phyloP scores from a whole-genome alignment of 2,888 invertebrate species.

The Caenorhabditis sp. region DNA sequence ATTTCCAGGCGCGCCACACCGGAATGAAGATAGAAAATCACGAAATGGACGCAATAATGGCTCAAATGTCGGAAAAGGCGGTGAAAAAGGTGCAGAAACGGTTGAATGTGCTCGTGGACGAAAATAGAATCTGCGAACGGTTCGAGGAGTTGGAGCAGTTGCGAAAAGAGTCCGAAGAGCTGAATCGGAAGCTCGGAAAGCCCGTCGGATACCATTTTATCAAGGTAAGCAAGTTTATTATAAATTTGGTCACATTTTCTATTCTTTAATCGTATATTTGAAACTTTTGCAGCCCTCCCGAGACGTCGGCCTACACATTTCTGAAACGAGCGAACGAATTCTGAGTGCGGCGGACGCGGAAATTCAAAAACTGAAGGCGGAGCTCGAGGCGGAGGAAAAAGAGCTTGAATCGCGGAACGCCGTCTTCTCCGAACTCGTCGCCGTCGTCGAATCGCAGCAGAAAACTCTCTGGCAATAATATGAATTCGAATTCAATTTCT shows the following conservation, averaged over 20 bases:
- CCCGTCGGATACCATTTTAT: constrained; percentile 15
- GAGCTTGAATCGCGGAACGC: constrained; percentile 5
- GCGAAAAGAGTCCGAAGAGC: constrained; percentile 1
- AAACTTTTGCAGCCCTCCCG: constrained; percentile 43
- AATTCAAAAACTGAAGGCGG: constrained; percentile 13
- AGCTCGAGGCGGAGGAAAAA: constrained; percentile 1
- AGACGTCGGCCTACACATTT: constrained; percentile 27
- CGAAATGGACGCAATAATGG: constrained; percentile 13
- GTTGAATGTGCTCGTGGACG: constrained; percentile 13
- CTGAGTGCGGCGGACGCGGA: constrained; percentile 1
- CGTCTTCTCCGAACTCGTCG: constrained; percentile 10
- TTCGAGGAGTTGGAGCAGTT: constrained; percentile 36
- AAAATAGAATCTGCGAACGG: constrained; percentile 7
- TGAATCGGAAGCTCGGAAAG: constrained; percentile 11
- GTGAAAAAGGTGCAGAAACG: neutral
- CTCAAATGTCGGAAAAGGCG: constrained; percentile 12
- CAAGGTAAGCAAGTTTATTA: constrained; percentile 9
- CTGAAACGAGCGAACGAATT: neutral
- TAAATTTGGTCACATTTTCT: too few relatives aligned
- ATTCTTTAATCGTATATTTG: too few relatives aligned
- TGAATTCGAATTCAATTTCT: too few relatives aligned
- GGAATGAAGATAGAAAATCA: constrained; percentile 7
- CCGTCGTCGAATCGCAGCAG: constrained; percentile 30
- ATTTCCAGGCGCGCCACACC: constrained; percentile 12
- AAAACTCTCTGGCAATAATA: constrained; percentile 12